A percentile compares a stretch with the other conserved stretches of the same genome.
Conservation (phyloP, 2,888 invertebrate genomes). For the Parochlus steinenii region DNA sequence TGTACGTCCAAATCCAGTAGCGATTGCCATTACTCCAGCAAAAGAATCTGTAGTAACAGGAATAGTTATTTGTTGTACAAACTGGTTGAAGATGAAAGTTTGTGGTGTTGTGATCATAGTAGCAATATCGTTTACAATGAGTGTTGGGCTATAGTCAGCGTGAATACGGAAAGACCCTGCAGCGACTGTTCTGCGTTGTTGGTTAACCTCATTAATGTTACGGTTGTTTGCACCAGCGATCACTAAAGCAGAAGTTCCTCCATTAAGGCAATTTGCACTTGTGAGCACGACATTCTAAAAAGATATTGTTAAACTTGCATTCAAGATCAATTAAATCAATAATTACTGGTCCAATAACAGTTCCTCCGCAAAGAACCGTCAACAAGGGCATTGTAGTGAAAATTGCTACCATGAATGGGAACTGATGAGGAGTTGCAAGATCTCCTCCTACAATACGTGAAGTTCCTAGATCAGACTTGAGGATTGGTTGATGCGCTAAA, state of each 20-base stretch:
- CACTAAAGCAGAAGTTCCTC: background rate
- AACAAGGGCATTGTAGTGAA: background rate
- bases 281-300: conserved; percentile 1
- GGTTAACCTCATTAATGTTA: background rate
- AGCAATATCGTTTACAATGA: conserved; percentile 7
- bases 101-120: conserved; percentile 18
- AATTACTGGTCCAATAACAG: too few species aligned
- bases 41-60: conserved; percentile 23
- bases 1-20: conserved; percentile 20
- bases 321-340: too few species aligned
- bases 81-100: conserved; percentile 21
- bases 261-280: background rate
- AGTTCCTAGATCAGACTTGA: too few species aligned
- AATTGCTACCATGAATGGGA: conserved; percentile 1
- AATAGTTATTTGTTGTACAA: conserved; percentile 17
- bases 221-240: conserved; percentile 2
- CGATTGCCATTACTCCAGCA: conserved; percentile 24
- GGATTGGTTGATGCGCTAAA: too few species aligned
- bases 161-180: background rate
- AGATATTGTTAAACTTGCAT: too few species aligned
- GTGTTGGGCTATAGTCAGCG: conserved; percentile 15
- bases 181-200: conserved; percentile 1
- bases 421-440: conserved; percentile 1
- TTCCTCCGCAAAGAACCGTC: background rate
- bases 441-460: too few species aligned